A percentile compares a stretch with the other conserved stretches of the same genome.
phyloP scores from a whole-genome alignment of 2,113 vertebrate genomes.

The Bagarius yarrelli region DNA sequence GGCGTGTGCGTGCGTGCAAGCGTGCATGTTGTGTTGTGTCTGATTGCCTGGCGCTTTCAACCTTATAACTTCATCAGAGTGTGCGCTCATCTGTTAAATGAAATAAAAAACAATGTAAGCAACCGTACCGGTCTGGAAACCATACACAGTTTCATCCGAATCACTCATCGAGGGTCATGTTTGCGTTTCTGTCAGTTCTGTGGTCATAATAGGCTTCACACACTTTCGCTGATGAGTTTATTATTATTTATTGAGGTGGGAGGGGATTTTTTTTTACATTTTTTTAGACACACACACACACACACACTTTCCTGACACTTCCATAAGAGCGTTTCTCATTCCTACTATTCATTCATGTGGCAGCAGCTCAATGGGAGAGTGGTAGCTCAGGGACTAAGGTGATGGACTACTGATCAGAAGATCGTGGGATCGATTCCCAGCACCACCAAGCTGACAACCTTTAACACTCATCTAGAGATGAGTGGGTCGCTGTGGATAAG shows the following conservation, averaged over 20 bases:
- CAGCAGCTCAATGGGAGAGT: neutral
- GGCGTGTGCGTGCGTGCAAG: neutral
- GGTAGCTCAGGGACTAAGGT: too few relatives aligned
- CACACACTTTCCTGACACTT: neutral
- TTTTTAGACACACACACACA: too few relatives aligned
- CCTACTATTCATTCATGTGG: neutral
- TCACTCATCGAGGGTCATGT: neutral
- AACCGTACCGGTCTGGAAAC: neutral
- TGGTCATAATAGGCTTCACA: neutral
- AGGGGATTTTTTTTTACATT: neutral
- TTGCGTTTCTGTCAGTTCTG: neutral
- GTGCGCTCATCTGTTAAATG: constrained; percentile 44
- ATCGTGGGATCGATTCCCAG: too few relatives aligned
- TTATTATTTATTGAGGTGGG: neutral
- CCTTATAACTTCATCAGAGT: constrained; percentile 27
- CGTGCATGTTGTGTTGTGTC: constrained; percentile 25
- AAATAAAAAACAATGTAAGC: constrained; percentile 14
- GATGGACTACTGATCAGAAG: too few relatives aligned
- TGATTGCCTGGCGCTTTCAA: constrained; percentile 20
- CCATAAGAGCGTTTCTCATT: neutral
- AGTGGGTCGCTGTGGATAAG: too few relatives aligned
- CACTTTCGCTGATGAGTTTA: neutral
- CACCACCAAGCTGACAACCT: too few relatives aligned
- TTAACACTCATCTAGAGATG: too few relatives aligned
- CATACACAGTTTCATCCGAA: neutral